Evolutionary conservation across 2,113 vertebrate genomes (phyloP).

Genomic region (Pseudorasbora parva): DNA sequence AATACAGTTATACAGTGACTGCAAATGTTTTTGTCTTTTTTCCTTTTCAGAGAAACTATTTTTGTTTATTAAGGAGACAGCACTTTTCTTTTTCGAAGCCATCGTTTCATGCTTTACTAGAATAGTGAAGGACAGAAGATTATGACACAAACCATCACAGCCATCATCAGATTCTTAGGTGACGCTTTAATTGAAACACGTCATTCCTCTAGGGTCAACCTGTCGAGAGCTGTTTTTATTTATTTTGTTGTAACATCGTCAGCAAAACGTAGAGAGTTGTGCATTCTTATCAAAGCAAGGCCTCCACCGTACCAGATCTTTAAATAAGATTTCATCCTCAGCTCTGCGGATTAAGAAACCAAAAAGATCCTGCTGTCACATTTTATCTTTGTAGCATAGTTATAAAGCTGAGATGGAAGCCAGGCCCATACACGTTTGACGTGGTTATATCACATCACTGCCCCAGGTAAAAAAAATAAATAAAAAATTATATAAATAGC

Average conservation of each 20-base stretch:
- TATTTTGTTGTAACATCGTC: conserved; percentile 49
- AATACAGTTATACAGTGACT: neutral
- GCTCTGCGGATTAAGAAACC: conserved; percentile 71
- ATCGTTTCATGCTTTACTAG: conserved; percentile 60
- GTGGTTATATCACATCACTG: conserved; percentile 26
- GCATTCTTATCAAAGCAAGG: conserved; percentile 70
- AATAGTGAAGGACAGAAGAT: conserved; percentile 66
- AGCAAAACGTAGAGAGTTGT: conserved; percentile 70
- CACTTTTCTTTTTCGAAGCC: conserved; percentile 56
- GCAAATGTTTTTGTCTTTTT: conserved; percentile 1
- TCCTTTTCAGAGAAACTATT: no score
- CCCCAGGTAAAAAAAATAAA: neutral
- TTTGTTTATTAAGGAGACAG: conserved; percentile 51
- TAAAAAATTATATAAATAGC: conserved; percentile 8
- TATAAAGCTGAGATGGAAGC: conserved; percentile 52
- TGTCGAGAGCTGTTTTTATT: conserved; percentile 62
- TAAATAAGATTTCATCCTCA: conserved; percentile 74
- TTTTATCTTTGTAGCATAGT: conserved; percentile 66
- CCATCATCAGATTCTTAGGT: conserved; percentile 53
- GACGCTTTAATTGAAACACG: conserved; percentile 65
- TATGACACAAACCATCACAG: conserved; percentile 61
- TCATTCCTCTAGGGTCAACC: conserved; percentile 31
- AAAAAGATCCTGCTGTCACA: conserved; percentile 73
- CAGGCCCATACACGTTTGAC: conserved; percentile 19
- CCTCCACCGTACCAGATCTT: conserved; percentile 72